A percentile compares a stretch with the other conserved stretches of the same genome.
Conservation (phyloP, 2,888 invertebrate species). For the Spodoptera picta region DNA sequence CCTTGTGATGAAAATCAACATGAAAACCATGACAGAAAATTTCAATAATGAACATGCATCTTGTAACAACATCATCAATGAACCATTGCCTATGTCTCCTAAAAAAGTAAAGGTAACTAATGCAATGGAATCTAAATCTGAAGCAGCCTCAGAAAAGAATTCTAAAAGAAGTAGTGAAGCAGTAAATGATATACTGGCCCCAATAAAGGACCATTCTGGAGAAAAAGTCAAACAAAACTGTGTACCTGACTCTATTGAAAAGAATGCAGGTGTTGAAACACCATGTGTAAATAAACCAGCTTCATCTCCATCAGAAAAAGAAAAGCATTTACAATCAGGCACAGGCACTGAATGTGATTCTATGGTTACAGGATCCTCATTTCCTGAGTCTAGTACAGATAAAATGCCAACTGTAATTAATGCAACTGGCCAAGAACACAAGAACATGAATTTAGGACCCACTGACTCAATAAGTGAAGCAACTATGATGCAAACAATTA, state of each 20-base stretch:
- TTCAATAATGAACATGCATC: constrained; percentile 60
- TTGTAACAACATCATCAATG: constrained; percentile 72
- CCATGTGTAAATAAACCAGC: constrained; percentile 20
- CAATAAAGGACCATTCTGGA: constrained; percentile 17
- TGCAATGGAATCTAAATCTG: constrained; percentile 54
- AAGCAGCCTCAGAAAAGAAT: constrained; percentile 37
- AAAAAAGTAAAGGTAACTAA: constrained; percentile 54
- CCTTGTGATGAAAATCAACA: constrained; percentile 84
- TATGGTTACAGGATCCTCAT: constrained; percentile 20
- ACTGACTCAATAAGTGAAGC: constrained; percentile 38
- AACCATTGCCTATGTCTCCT: constrained; percentile 79
- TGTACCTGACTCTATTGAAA: constrained; percentile 47
- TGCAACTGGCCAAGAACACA: constrained; percentile 37
- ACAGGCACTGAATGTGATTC: constrained; percentile 26
- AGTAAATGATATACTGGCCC: constrained; percentile 31
- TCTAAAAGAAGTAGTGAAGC: constrained; percentile 32
- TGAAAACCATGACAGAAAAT: constrained; percentile 76
- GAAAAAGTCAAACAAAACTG: constrained; percentile 58
- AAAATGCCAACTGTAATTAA: constrained; percentile 38
- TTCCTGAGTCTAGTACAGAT: constrained; percentile 30
- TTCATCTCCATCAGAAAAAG: constrained; percentile 22
- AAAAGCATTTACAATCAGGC: constrained; percentile 31
- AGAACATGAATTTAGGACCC: constrained; percentile 36
- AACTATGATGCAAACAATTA: constrained; percentile 53
- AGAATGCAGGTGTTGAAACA: constrained; percentile 34